A percentile compares a stretch with the other conserved stretches of the same genome.
These are phyloP conservation scores for Oxyura jamaicensis DNA, from an alignment of 2,113 vertebrate genomes.

Conservation along the genomic window DNA sequence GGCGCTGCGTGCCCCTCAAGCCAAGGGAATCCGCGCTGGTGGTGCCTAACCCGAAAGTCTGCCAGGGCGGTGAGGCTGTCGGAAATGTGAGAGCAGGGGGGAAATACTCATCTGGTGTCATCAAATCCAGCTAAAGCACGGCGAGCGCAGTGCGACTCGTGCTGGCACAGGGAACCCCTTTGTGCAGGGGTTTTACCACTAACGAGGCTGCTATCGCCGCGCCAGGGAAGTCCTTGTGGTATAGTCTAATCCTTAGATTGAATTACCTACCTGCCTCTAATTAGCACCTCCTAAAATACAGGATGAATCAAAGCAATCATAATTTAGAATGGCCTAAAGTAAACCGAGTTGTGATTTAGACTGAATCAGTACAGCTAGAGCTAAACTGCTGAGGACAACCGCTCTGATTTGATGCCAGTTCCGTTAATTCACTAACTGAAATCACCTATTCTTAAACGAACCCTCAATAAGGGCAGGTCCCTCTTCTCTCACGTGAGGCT, in stretches of 20 bases:
- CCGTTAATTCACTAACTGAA: background rate
- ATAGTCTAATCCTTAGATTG: background rate
- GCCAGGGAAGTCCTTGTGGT: background rate
- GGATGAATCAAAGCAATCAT: background rate
- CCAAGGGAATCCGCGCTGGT: too few relatives aligned
- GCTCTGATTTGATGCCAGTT: background rate
- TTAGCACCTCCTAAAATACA: constrained; percentile 11
- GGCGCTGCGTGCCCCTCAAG: too few relatives aligned
- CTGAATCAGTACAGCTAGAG: background rate
- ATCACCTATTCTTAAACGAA: background rate
- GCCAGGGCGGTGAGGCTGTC: accelerated
- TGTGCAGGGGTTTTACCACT: background rate
- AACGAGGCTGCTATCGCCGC: background rate
- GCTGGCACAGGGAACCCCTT: background rate
- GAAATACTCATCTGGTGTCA: background rate
- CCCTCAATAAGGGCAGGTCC: background rate
- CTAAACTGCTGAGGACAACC: background rate
- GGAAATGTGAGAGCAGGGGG: background rate
- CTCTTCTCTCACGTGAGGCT: background rate
- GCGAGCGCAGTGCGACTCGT: accelerated
- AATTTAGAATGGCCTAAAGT: background rate
- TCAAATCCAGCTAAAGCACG: background rate
- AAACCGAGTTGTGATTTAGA: background rate
- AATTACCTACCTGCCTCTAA: constrained; percentile 34
- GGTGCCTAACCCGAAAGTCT: background rate